Conservation (phyloP, 2,797 vertebrate species). For the Decapterus maruadsi region DNA sequence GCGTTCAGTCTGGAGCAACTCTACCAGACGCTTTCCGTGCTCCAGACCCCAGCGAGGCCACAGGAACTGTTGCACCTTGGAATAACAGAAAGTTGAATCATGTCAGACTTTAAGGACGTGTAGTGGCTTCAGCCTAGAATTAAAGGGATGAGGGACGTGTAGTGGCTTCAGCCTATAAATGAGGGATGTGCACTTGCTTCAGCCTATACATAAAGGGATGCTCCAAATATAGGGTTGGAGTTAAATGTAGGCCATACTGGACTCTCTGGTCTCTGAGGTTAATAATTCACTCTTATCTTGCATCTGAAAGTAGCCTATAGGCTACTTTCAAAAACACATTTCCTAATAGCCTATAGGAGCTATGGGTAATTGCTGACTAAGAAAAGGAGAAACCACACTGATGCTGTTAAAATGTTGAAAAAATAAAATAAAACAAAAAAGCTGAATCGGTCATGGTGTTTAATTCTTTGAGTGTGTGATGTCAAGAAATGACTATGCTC, state of each 20-base stretch:
- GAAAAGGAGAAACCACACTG: background rate
- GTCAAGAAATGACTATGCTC: background rate
- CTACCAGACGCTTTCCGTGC: slow-evolving; percentile 61
- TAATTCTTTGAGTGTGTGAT: background rate
- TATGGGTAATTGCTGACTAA: background rate
- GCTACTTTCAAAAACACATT: background rate
- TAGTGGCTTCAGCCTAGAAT: no score
- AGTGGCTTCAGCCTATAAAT: no score
- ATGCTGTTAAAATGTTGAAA: no score
- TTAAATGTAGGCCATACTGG: no score
- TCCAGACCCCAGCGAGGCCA: slow-evolving; percentile 82
- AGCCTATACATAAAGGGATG: no score
- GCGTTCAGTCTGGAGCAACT: slow-evolving; percentile 75
- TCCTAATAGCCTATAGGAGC: background rate
- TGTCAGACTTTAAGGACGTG: background rate
- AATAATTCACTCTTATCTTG: slow-evolving; percentile 4
- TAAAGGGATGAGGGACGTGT: background rate
- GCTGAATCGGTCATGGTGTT: background rate
- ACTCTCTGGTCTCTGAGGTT: background rate
- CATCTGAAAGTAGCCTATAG: no score
- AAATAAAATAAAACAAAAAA: background rate
- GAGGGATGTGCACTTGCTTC: no score
- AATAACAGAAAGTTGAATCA: slow-evolving; percentile 3
- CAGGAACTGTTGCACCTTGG: slow-evolving; percentile 78
- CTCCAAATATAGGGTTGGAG: no score